Evolutionary conservation across 64 coral and sea anemone species (phyloP).

Genomic region (Pachyseris speciosa): DNA sequence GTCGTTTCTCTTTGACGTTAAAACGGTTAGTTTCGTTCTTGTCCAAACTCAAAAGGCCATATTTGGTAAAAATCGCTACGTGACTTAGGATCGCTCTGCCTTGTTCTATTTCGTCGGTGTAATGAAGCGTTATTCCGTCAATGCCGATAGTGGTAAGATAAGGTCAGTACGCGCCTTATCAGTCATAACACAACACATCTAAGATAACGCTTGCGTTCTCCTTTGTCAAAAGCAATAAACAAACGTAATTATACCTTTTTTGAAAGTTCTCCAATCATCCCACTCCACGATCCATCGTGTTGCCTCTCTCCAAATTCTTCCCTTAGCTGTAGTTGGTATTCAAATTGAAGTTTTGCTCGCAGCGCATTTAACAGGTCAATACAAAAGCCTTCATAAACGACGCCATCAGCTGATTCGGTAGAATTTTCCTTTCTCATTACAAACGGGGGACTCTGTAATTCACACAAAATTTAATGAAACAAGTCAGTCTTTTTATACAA

Average conservation of each 20-base stretch:
- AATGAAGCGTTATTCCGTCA: no score
- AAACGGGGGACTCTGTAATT: slow-evolving; percentile 73
- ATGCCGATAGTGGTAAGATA: no score
- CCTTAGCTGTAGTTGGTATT: slow-evolving; percentile 59
- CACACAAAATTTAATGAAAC: neutral
- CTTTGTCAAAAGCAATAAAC: neutral
- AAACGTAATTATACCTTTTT: slow-evolving; percentile 23
- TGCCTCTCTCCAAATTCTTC: slow-evolving; percentile 33
- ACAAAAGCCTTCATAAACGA: slow-evolving; percentile 74
- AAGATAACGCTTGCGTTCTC: neutral
- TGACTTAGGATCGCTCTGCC: no score
- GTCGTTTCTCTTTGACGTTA: no score
- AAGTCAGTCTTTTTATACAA: neutral
- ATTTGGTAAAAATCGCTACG: no score
- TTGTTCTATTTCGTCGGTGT: no score
- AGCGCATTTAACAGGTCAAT: slow-evolving; percentile 80
- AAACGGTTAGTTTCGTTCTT: no score
- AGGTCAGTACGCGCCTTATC: no score
- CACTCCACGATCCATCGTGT: slow-evolving; percentile 58
- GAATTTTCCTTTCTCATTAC: slow-evolving; percentile 55
- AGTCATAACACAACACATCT: no score
- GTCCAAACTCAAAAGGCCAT: no score
- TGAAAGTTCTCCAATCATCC: slow-evolving; percentile 78
- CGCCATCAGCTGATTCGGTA: neutral
- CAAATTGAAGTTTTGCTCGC: slow-evolving; percentile 73